Conservation (phyloP, 2,888 invertebrate genomes). For the Palloptera scutellata region DNA sequence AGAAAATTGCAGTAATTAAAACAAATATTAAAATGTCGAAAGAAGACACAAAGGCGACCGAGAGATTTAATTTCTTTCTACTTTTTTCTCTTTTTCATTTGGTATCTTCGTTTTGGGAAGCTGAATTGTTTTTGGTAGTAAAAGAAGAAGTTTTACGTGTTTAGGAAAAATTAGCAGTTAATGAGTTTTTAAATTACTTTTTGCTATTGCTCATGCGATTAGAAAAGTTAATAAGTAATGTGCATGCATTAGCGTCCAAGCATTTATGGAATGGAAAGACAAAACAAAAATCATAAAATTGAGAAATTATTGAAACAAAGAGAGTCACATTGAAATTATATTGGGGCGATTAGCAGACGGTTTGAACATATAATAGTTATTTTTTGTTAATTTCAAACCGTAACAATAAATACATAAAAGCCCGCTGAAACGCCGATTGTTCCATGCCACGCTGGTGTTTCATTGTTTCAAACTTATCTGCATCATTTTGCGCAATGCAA, state of each 20-base stretch:
- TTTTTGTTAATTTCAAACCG: too few species aligned
- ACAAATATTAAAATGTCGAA: slow-evolving; percentile 31
- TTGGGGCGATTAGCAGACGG: too few species aligned
- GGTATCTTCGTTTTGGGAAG: not conserved
- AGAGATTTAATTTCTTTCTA: not conserved
- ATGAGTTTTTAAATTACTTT: slow-evolving; percentile 35
- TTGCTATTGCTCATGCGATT: not conserved
- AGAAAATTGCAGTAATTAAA: slow-evolving; percentile 34
- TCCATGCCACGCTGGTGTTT: too few species aligned
- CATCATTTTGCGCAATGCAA: too few species aligned
- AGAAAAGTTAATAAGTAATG: too few species aligned
- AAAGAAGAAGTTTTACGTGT: not conserved
- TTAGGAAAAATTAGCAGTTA: slow-evolving; percentile 26
- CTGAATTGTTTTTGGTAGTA: not conserved
- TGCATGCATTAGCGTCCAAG: too few species aligned
- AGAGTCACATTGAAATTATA: not conserved
- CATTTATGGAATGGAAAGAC: too few species aligned
- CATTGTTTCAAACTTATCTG: too few species aligned
- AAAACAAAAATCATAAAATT: too few species aligned
- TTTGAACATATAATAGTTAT: too few species aligned
- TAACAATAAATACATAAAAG: too few species aligned
- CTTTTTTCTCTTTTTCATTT: not conserved
- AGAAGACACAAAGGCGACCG: not conserved
- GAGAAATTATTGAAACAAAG: not conserved
- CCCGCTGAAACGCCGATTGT: too few species aligned